Evolutionary conservation across 2,888 invertebrate genomes (phyloP), one percentile per base, ranked within the genome.

Genomic region (Halocaridina rubra): DNA sequence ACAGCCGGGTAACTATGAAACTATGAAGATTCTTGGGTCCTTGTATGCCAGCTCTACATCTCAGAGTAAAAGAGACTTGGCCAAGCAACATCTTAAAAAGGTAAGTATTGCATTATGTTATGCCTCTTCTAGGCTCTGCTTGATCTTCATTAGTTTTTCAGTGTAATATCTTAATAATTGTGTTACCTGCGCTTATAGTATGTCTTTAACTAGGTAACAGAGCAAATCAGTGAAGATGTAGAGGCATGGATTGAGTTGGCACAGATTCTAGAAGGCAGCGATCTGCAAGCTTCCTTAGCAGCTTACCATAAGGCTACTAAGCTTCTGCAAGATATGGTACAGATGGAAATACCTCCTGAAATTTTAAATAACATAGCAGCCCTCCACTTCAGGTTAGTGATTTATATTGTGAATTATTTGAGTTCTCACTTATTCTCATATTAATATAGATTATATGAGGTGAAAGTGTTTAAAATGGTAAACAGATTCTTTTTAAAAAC

Each of bases 191-290:
- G n/a, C n/a, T n/a, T n/a, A n/a, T n/a, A n/a, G n/a, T n/a, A n/a
- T n/a, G n/a, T n/a, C n/a, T n/a, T n/a, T n/a, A n/a, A n/a, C n/a
- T n/a, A 87, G 87, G 89, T 89, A 57, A 98, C 98, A 0, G 98
- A 98, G 90, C 97, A 98, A 91, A 97, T 97, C 91, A 98, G 98
- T 0, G 98, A 99, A 89, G 99, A 99, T 91, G 97, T 99, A 1
- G 99, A 99, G 91, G 99, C 98, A 0, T 99, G 98, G 98, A 98
- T 99, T 89, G 99, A 99, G 91, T 92, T 99, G 88, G 99, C 99
- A 0, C 99, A 99, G 92, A 98, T 99, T 91, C 93, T 99, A 88
- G 99, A 99, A 90, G 97, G 98, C 90, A 95, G 95, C 89, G 99
- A 99, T 92, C 93, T 97, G 81, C 93, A 93, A 91, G 92, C 89